These are phyloP conservation scores for Charina bottae DNA, from an alignment of 2,113 vertebrate genomes.

Conservation along the genomic window DNA sequence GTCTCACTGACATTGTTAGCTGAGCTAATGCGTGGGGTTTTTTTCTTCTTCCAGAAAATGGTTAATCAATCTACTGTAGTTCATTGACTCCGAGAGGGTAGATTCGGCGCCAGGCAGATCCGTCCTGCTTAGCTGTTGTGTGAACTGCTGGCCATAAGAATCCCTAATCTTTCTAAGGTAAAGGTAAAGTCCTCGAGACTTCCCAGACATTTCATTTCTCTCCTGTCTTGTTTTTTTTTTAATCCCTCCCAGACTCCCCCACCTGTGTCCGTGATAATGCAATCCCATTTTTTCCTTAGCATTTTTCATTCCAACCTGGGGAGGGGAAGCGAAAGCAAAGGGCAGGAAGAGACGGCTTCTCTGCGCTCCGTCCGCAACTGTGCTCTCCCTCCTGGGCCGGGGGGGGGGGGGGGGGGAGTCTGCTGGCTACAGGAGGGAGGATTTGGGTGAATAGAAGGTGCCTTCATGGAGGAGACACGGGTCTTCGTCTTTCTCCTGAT, in stretches of 20 bases:
- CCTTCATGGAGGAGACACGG: neutral
- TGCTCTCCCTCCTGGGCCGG: neutral
- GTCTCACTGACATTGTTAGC: neutral
- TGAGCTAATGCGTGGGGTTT: neutral
- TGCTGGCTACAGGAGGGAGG: neutral
- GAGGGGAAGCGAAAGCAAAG: neutral
- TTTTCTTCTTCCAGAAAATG: neutral
- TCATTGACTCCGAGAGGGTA: neutral
- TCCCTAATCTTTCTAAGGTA: neutral
- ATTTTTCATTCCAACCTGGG: neutral
- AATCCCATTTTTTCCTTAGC: neutral
- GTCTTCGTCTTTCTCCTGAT: neutral
- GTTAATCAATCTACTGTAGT: neutral
- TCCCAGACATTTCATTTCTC: neutral
- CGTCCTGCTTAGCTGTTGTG: neutral
- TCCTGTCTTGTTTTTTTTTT: neutral
- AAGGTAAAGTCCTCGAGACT: neutral
- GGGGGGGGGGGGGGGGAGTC: too few relatives aligned
- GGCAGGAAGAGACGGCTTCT: neutral
- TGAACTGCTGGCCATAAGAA: neutral
- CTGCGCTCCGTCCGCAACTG: neutral
- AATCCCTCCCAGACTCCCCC: neutral
- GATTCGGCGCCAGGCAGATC: neutral
- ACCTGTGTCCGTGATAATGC: neutral
- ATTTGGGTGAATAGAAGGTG: neutral